Base-by-base conservation (phyloP, 1,140 invertebrate genomes). In the Drosophila orosa region DNA sequence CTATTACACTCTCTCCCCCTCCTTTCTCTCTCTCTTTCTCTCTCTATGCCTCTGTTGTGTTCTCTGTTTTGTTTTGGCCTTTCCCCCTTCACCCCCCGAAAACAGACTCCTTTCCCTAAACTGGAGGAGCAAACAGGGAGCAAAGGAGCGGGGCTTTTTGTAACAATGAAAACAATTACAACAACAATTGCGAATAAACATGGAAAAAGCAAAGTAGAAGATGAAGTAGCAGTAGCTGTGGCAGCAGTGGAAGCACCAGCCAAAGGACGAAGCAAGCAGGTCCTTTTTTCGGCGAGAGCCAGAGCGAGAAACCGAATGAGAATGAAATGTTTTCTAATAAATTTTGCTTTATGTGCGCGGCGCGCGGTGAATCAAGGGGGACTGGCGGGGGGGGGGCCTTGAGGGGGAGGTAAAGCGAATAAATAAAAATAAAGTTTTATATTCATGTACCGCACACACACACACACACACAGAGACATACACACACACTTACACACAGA, bases 361-460 rank as follows among this genome's bases (percentile, higher is more conserved):
- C 31, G 84, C 63, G n/a, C n/a, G n/a, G n/a, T n/a, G n/a, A n/a
- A n/a, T n/a, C n/a, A n/a, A n/a, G n/a, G n/a, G n/a, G n/a, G n/a
- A n/a, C n/a, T n/a, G n/a, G n/a, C n/a, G n/a, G 31, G 25, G 25
- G 13, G 13, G 9, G 31, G 17, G 35, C 3, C 5, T 8, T 5
- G 59, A 27, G 27, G 13, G 33, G 29, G 61, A 27, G 37, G 54
- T 78, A 74, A 87, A 79, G 79, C 71, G 82, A 87, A 87, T 87
- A 87, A 87, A 87, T 87, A 87, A 87, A 87, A 87, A 87, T 87
- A 87, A 87, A 87, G 83, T 87, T 87, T 87, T 87, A 89, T 87
- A 89, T 87, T 87, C 83, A 87, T 87, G 83, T 87, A 89, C 83
- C 83, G 57, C 78, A 77, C 54, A 84, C 72, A 82, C 69, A 82